Conservation (phyloP, 2,113 vertebrate genomes). For the Peromyscus maniculatus region DNA sequence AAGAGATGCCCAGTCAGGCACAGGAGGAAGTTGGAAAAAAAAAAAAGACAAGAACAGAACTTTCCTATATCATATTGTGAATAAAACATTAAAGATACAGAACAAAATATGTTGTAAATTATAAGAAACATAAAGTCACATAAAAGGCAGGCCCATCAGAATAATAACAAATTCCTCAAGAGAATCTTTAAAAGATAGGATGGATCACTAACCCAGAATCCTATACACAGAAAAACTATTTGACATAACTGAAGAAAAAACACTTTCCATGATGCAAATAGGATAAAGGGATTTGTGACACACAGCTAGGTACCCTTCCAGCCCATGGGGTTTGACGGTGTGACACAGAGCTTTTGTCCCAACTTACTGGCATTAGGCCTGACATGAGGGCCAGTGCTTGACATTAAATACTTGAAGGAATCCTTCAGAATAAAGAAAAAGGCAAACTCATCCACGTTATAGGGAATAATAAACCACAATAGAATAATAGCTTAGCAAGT, state of each 20-base stretch:
- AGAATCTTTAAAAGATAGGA: too few relatives aligned
- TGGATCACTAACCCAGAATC: background rate
- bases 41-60: too few relatives aligned
- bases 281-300: background rate
- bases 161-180: too few relatives aligned
- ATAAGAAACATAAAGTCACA: too few relatives aligned
- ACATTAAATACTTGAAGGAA: background rate
- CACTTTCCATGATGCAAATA: background rate
- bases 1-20: too few relatives aligned
- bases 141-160: too few relatives aligned
- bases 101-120: background rate
- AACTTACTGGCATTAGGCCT: background rate
- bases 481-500: background rate
- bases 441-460: background rate
- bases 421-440: background rate
- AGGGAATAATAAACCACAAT: background rate
- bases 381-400: background rate
- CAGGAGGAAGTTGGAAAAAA: too few relatives aligned
- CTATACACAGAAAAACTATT: background rate
- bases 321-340: background rate
- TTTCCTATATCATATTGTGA: too few relatives aligned
- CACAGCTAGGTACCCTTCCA: background rate
- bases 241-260: background rate
- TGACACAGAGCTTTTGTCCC: background rate
- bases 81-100: too few relatives aligned